These are phyloP conservation scores for Peromyscus nudipes DNA, from an alignment of 2,797 vertebrate genomes.

Conservation along the genomic window DNA sequence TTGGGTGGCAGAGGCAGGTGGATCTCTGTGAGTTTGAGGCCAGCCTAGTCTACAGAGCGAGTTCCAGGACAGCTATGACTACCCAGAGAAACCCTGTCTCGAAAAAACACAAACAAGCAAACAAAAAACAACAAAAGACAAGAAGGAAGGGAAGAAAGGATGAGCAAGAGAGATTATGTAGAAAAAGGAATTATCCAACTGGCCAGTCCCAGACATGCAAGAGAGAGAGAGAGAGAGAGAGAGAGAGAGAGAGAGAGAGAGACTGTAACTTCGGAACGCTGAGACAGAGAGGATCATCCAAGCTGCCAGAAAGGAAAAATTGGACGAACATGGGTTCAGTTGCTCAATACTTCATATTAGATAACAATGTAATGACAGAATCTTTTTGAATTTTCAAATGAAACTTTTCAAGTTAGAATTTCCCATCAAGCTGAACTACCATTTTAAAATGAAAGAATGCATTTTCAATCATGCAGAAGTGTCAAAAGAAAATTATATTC, in stretches of 20 bases:
- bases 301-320: background rate
- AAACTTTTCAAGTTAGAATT: slow-evolving; percentile 57
- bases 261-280: background rate
- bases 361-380: background rate
- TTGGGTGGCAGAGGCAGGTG: background rate
- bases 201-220: background rate
- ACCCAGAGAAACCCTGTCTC: background rate
- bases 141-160: background rate
- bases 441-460: slow-evolving; percentile 15
- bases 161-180: background rate
- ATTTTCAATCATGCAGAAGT: slow-evolving; percentile 5
- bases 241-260: no score
- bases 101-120: background rate
- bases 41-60: background rate
- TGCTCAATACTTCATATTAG: background rate
- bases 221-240: no score
- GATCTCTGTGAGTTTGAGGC: background rate
- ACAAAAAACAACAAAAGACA: background rate
- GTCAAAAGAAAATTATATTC: background rate
- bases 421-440: background rate
- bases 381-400: slow-evolving; percentile 4
- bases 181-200: background rate
- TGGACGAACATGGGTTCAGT: background rate
- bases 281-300: background rate
- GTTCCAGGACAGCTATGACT: background rate